Evolutionary conservation across 2,797 vertebrate species (phyloP).

Genomic region (Peromyscus melanophrys): DNA sequence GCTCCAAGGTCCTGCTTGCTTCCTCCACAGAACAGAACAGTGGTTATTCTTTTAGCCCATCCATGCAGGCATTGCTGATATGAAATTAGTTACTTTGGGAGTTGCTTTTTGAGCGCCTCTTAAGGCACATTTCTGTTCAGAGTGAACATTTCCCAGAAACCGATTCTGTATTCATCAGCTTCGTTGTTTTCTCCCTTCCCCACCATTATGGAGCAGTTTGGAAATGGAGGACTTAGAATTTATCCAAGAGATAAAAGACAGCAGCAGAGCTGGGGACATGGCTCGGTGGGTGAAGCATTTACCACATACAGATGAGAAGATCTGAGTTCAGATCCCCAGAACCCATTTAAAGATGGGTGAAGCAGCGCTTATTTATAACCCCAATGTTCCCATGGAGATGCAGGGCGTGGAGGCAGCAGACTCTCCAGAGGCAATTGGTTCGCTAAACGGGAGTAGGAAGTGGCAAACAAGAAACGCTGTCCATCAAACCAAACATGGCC

Average conservation of each 20-base stretch:
- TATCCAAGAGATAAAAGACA: slow-evolving; percentile 16
- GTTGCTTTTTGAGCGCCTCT: neutral
- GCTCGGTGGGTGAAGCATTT: neutral
- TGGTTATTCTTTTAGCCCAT: neutral
- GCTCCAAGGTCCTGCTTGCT: neutral
- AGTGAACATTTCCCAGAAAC: neutral
- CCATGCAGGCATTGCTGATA: neutral
- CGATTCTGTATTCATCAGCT: neutral
- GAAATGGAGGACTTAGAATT: slow-evolving; percentile 43
- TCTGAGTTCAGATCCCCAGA: neutral
- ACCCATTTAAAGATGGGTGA: neutral
- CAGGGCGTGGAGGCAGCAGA: neutral
- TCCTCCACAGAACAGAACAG: slow-evolving; percentile 4
- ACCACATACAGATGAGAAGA: neutral
- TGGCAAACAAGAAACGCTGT: neutral
- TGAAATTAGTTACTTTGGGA: neutral
- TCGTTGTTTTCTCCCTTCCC: neutral
- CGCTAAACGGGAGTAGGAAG: no score
- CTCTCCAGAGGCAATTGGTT: no score
- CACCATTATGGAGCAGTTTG: neutral
- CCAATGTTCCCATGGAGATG: neutral
- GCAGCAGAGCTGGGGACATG: neutral
- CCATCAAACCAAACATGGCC: neutral
- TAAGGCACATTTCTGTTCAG: neutral
- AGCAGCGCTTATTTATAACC: neutral